These are phyloP conservation scores for Labia minor DNA, from an alignment of 2,888 invertebrate genomes.

Conservation along the genomic window DNA sequence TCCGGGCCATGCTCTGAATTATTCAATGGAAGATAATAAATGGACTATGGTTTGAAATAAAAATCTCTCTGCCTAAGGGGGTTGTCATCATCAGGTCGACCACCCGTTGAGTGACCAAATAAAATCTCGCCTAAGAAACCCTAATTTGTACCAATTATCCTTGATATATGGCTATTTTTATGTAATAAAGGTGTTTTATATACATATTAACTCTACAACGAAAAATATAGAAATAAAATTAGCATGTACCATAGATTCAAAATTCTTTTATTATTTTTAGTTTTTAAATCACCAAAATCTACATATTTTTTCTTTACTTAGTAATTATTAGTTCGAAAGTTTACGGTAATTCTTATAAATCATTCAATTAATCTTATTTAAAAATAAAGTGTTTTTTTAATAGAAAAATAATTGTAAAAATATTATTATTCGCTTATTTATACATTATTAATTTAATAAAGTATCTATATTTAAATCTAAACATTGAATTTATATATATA, in stretches of 20 bases:
- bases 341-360: too few species aligned
- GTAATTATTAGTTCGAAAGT: background rate
- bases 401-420: too few species aligned
- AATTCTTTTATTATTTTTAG: background rate
- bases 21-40: conserved; percentile 1
- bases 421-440: too few species aligned
- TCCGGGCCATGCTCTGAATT: background rate
- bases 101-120: conserved; percentile 8
- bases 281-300: background rate
- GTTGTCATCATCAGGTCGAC: background rate
- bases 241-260: background rate
- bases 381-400: too few species aligned
- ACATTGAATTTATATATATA: too few species aligned
- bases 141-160: conserved; percentile 13
- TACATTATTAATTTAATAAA: too few species aligned
- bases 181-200: conserved; percentile 13
- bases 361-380: too few species aligned
- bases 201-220: background rate
- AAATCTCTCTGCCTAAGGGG: background rate
- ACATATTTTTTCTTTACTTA: background rate
- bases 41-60: background rate
- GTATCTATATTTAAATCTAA: too few species aligned
- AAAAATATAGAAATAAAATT: conserved; percentile 13
- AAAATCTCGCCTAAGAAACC: conserved; percentile 5
- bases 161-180: conserved; percentile 1